These are phyloP conservation scores for Pseudomyrmex sp. DNA, from an alignment of 1,140 invertebrate genomes.

Conservation along the genomic window DNA sequence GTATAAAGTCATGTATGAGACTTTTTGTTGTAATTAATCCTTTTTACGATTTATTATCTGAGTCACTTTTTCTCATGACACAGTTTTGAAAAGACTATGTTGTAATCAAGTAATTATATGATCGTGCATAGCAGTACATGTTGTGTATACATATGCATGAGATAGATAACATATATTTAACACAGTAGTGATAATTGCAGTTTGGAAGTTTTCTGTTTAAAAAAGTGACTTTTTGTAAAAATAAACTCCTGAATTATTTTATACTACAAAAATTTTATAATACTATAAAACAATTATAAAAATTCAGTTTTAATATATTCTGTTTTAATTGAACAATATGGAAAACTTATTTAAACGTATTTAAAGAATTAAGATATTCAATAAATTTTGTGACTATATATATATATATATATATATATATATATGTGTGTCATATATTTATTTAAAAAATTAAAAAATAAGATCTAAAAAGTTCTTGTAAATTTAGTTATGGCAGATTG, in stretches of 20 bases:
- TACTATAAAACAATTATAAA: neutral
- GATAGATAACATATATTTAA: neutral
- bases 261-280: neutral
- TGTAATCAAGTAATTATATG: neutral
- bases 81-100: neutral
- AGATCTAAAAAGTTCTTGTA: constrained; percentile 56
- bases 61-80: constrained; percentile 12
- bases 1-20: constrained; percentile 5
- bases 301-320: neutral
- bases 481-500: constrained; percentile 99
- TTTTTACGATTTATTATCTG: neutral
- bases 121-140: neutral
- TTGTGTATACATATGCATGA: neutral
- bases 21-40: neutral
- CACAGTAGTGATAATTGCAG: neutral
- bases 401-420: neutral
- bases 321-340: neutral
- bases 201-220: neutral
- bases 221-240: no score
- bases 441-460: constrained; percentile 26
- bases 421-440: neutral
- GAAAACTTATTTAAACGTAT: neutral
- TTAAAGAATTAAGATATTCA: neutral
- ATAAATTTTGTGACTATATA: neutral
- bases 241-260: no score